Conservation (phyloP, 2,113 vertebrate species). For the Copsychus sechellarum region DNA sequence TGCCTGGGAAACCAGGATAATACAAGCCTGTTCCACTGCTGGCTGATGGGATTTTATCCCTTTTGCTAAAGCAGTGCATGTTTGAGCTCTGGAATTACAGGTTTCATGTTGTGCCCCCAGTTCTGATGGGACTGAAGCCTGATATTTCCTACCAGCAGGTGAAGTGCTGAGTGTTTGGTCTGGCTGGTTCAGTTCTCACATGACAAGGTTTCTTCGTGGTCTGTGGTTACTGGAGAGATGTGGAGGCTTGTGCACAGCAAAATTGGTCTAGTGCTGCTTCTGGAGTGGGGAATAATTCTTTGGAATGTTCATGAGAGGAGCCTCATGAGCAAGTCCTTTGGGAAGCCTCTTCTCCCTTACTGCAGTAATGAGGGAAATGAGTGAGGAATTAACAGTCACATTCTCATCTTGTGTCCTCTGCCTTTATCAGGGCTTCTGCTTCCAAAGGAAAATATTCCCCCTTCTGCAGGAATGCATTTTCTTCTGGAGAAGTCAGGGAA, state of each 20-base stretch:
- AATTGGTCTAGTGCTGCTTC: background rate
- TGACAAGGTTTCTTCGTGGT: rapidly evolving
- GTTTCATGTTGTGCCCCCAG: background rate
- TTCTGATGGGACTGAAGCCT: background rate
- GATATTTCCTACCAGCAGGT: background rate
- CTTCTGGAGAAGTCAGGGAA: background rate
- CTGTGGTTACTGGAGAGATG: background rate
- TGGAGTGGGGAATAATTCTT: background rate
- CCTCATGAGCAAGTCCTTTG: background rate
- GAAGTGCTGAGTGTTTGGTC: background rate
- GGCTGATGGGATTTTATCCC: background rate
- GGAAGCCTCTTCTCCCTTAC: background rate
- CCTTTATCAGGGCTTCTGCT: background rate
- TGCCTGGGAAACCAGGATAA: background rate
- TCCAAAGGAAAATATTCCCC: background rate
- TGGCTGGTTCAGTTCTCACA: background rate
- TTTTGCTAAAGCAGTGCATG: background rate
- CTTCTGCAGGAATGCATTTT: background rate
- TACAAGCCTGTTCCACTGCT: rapidly evolving
- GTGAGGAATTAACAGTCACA: background rate
- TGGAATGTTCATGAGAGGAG: background rate
- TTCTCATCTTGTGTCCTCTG: background rate
- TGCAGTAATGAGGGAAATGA: background rate
- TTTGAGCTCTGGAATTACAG: background rate
- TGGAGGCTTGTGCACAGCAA: background rate